A percentile compares a stretch with the other conserved stretches of the same genome.
These are phyloP conservation scores for Argentina silus DNA, from an alignment of 2,797 vertebrate species.

Conservation along the genomic window DNA sequence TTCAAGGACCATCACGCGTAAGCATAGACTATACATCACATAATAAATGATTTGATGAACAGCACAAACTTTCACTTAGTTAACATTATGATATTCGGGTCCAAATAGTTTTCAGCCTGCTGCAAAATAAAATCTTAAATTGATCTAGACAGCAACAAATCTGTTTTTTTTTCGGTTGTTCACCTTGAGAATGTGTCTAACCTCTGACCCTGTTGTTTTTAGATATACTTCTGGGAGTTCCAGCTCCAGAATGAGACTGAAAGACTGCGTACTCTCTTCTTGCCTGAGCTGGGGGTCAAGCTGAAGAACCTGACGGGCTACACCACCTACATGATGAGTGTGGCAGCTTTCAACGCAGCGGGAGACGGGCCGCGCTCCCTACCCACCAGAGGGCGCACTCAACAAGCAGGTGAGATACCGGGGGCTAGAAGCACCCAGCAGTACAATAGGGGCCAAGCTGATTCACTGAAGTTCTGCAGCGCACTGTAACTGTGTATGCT, in stretches of 20 bases:
- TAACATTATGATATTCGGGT: too few relatives aligned
- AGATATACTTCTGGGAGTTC: constrained; percentile 97
- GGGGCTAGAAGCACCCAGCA: background rate
- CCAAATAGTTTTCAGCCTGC: too few relatives aligned
- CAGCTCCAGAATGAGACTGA: constrained; percentile 87
- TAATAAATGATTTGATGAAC: too few relatives aligned
- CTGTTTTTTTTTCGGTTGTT: too few relatives aligned
- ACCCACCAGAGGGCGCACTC: constrained; percentile 87
- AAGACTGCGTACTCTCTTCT: constrained; percentile 89
- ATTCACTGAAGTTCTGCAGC: background rate
- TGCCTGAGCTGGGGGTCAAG: constrained; percentile 90
- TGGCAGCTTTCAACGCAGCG: constrained; percentile 93
- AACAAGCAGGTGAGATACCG: constrained; percentile 89
- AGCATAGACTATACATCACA: too few relatives aligned
- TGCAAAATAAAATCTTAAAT: too few relatives aligned
- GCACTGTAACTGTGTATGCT: background rate
- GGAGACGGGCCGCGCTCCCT: constrained; percentile 90
- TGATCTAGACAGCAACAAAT: too few relatives aligned
- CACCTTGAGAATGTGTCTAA: background rate
- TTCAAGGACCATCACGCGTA: background rate
- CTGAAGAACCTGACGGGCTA: constrained; percentile 96
- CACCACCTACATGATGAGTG: constrained; percentile 92
- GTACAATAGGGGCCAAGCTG: background rate
- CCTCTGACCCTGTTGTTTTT: background rate
- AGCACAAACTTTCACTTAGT: too few relatives aligned